phyloP scores from a whole-genome alignment of 2,113 vertebrate species.

The Desmodus rotundus region DNA sequence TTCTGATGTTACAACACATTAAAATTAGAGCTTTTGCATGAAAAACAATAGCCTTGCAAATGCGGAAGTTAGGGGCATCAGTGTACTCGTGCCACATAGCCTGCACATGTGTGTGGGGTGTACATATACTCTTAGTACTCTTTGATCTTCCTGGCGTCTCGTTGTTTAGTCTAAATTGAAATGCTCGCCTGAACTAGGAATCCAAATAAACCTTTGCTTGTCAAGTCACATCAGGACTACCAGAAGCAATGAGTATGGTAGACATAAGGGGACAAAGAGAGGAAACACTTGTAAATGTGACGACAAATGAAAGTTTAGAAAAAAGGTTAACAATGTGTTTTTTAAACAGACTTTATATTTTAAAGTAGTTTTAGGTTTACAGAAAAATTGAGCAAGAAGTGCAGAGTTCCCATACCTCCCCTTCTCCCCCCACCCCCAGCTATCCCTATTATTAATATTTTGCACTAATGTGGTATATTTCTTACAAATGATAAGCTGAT shows the following conservation, averaged over 20 bases:
- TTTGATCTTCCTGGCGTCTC: not conserved
- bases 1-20: not conserved
- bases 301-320: not conserved
- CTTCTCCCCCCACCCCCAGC: not conserved
- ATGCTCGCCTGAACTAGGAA: slow-evolving; percentile 25
- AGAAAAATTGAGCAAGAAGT: not conserved
- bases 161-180: not conserved
- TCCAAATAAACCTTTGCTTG: not conserved
- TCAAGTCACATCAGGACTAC: not conserved
- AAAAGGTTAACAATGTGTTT: not conserved
- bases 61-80: not conserved
- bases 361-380: not conserved
- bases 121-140: not conserved
- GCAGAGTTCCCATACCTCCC: not conserved
- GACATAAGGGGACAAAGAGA: not conserved
- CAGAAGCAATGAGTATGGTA: not conserved
- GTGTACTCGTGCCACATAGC: not conserved
- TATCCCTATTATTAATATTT: not conserved
- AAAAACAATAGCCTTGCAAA: not conserved
- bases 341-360: not conserved
- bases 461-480: not conserved
- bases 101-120: not conserved
- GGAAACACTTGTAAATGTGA: not conserved
- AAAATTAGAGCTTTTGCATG: not conserved
- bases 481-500: not conserved